phyloP scores from a whole-genome alignment of 2,888 invertebrate genomes.

The Syrista parreyssii region DNA sequence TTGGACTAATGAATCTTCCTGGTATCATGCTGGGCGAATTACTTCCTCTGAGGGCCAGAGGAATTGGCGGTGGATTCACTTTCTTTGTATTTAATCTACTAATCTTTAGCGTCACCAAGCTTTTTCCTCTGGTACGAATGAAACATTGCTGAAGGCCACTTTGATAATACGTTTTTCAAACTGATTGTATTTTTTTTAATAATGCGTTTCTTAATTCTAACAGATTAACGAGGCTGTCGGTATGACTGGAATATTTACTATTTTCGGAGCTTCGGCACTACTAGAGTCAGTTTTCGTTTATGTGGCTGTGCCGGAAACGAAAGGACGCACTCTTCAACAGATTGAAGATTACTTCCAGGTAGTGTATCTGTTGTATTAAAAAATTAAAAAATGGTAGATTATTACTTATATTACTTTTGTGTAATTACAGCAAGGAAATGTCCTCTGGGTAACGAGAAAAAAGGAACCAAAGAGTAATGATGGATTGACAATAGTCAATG shows the following conservation, averaged over 20 bases:
- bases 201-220: background rate
- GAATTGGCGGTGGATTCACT: constrained; percentile 79
- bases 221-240: constrained; percentile 66
- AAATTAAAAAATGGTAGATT: background rate
- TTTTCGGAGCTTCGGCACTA: constrained; percentile 76
- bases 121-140: constrained; percentile 73
- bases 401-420: background rate
- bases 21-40: constrained; percentile 82
- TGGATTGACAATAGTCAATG: background rate
- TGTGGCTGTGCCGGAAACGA: constrained; percentile 80
- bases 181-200: background rate
- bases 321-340: constrained; percentile 76
- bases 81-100: constrained; percentile 78
- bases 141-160: background rate
- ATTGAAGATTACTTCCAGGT: constrained; percentile 84
- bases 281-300: constrained; percentile 75
- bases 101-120: constrained; percentile 77
- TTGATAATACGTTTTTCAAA: background rate
- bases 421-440: constrained; percentile 46
- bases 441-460: constrained; percentile 53
- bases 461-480: constrained; percentile 24
- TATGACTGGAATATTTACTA: constrained; percentile 76
- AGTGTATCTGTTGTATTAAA: constrained; percentile 65
- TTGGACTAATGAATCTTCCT: constrained; percentile 80
- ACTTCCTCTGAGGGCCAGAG: constrained; percentile 79